Conservation (phyloP, 2,797 vertebrate genomes). For the Leuciscus waleckii region DNA sequence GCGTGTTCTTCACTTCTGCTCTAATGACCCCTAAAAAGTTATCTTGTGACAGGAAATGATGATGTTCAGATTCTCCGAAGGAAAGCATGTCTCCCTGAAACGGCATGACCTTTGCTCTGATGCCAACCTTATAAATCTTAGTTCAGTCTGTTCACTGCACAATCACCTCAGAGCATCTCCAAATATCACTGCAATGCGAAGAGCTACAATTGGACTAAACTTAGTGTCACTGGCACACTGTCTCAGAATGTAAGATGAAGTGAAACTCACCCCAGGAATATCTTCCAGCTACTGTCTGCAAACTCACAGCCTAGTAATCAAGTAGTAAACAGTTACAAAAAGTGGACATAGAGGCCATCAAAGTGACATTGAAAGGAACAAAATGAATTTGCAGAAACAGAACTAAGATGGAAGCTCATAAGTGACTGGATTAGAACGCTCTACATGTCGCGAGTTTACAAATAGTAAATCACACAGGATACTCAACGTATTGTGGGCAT, state of each 20-base stretch:
- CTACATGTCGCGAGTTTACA: neutral
- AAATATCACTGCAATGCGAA: slow-evolving; percentile 3
- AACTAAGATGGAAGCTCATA: neutral
- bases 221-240: neutral
- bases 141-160: neutral
- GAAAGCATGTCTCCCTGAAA: neutral
- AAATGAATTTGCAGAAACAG: too few relatives aligned
- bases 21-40: slow-evolving; percentile 22
- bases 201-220: neutral
- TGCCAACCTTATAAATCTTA: slow-evolving; percentile 21
- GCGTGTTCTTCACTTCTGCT: slow-evolving; percentile 24
- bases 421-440: neutral
- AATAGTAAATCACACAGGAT: neutral
- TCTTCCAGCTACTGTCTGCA: neutral
- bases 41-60: slow-evolving; percentile 23
- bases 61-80: neutral
- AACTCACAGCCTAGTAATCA: neutral
- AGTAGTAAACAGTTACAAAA: neutral
- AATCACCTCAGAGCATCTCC: neutral
- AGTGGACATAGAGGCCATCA: neutral
- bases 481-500: neutral
- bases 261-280: slow-evolving; percentile 19
- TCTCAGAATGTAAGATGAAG: slow-evolving; percentile 6
- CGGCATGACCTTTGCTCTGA: slow-evolving; percentile 23
- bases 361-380: neutral